phyloP scores from a whole-genome alignment of 2,797 vertebrate species.

The Galago senegalensis region DNA sequence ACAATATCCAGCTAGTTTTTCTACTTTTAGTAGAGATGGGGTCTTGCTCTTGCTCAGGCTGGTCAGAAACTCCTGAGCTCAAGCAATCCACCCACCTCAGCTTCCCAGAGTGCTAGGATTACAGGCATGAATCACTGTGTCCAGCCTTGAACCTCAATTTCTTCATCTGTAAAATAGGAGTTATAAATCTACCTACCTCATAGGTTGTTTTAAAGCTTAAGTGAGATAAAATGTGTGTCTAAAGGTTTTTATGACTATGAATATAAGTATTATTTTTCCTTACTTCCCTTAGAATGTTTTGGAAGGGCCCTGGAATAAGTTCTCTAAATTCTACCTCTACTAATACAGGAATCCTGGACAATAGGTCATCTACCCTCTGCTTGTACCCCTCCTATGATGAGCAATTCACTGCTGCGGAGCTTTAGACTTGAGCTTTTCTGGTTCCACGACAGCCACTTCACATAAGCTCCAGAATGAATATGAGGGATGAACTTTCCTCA shows the following conservation, averaged over 20 bases:
- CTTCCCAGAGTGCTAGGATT: too few species aligned
- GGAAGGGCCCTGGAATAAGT: neutral
- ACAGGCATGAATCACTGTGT: too few species aligned
- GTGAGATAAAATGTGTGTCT: neutral
- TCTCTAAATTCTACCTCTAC: neutral
- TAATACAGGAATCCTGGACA: neutral
- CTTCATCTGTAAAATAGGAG: neutral
- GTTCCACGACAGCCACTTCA: neutral
- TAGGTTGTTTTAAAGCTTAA: neutral
- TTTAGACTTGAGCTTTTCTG: neutral
- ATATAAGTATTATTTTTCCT: neutral
- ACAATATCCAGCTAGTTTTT: too few species aligned
- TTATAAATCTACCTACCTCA: neutral
- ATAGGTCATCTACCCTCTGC: neutral
- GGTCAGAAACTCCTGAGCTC: too few species aligned
- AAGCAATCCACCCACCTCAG: too few species aligned
- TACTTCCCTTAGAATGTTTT: neutral
- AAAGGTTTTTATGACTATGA: neutral
- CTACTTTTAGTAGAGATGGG: too few species aligned
- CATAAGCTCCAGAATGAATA: neutral
- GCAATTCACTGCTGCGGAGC: neutral
- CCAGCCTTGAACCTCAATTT: neutral
- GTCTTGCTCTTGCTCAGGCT: too few species aligned
- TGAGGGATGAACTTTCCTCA: neutral
- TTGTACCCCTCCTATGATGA: neutral